Base-by-base conservation (phyloP, 2,113 vertebrate genomes). In the Cryptomyrus ogoouensis region DNA sequence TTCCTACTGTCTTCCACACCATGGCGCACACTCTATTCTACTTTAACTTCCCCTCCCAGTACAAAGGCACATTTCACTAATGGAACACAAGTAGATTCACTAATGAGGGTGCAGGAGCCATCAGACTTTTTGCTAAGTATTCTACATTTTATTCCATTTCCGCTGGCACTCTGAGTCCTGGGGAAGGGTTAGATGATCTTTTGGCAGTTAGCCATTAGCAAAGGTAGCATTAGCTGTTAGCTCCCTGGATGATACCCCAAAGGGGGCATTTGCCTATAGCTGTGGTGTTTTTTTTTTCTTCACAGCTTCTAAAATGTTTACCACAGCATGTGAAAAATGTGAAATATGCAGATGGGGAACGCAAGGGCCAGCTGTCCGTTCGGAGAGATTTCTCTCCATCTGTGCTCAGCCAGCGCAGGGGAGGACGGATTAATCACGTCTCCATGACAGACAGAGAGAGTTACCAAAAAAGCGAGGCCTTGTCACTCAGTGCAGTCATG, bases 231-330 rank as follows among this genome's bases (percentile, higher is more conserved):
- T 74, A 74, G 31, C 70, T 35, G 13, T 39, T 74, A 39, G 13
- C 70, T 74, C 27, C n/a, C n/a, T 12, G 27, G 27, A 70, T n/a
- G 66, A 70, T 35, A 27, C 31, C 31, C 66, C 66, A 27, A 77
- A 39, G 39, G 42, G 21, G 39, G 8, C 83, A 47, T 47, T 84
- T n/a, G 83, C 44, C 83, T 47, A 44, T 84, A 44, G 80, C 42
- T 47, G 83, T 7, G 4, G 83, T n/a, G 17, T n/a, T 84, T 84
- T 84, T 83, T 44, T 84, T 1, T 24, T 56, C 53, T 84, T 84
- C 83, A 84, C 49, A 87, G 85, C 27, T 87, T 87, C 85, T 53
- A 35, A 87, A 35, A 35, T 87, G 49, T 53, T 87, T 87, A 47
- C 24, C 49, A 52, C 85, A 52, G 85, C 46, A 31, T n/a, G 50